Evolutionary conservation across 2,797 vertebrate genomes (phyloP).

Genomic region (Chelmon rostratus): DNA sequence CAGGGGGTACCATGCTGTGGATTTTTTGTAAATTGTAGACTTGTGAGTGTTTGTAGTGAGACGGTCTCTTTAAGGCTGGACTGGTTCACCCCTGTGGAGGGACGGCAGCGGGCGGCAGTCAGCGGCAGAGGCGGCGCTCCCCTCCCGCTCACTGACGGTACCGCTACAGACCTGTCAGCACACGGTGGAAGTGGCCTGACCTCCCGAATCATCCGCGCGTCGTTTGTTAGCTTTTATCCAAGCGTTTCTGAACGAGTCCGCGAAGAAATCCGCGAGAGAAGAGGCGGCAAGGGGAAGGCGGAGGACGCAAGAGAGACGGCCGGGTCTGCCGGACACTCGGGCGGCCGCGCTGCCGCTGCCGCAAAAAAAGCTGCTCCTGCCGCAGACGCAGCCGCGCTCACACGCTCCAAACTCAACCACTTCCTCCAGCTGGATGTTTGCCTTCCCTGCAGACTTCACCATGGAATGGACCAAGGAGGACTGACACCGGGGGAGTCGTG

Average conservation of each 20-base stretch:
- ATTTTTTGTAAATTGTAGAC: background rate
- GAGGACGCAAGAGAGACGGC: constrained; percentile 2
- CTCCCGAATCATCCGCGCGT: background rate
- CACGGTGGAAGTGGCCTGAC: background rate
- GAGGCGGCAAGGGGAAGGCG: background rate
- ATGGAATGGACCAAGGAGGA: constrained; percentile 60
- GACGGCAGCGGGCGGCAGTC: constrained; percentile 24
- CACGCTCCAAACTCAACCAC: background rate
- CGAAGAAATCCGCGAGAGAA: background rate
- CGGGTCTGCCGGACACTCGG: constrained; percentile 24
- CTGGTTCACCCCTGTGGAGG: constrained; percentile 24
- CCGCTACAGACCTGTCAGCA: background rate
- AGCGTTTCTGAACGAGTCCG: background rate
- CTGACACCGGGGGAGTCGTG: constrained; percentile 44
- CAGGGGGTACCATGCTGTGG: background rate
- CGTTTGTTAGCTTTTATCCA: background rate
- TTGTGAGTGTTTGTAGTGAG: background rate
- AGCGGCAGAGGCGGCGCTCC: constrained; percentile 27
- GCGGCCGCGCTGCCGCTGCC: constrained; percentile 28
- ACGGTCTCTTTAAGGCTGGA: constrained; percentile 67
- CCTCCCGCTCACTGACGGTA: background rate
- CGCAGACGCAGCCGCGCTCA: background rate
- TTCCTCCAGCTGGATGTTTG: constrained; percentile 1
- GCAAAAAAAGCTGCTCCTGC: background rate
- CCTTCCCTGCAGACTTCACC: background rate